Evolutionary conservation across 2,113 vertebrate species (phyloP).

Genomic region (Eurystomus gularis): DNA sequence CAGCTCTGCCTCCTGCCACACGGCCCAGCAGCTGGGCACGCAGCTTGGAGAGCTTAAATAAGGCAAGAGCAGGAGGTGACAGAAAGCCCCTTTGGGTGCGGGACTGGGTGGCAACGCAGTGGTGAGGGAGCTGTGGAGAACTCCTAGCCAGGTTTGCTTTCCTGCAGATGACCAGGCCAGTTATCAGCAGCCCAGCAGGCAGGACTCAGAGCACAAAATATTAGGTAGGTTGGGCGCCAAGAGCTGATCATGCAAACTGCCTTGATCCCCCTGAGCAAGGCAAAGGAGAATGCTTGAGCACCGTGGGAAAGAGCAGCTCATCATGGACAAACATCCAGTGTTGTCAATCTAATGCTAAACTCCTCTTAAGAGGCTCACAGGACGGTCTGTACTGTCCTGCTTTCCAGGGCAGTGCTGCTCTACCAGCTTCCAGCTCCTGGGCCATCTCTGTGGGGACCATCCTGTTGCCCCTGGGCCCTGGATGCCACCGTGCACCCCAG

Average conservation of each 20-base stretch:
- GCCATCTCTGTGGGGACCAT: accelerated
- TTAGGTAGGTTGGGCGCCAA: neutral
- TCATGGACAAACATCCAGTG: accelerated
- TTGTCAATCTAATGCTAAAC: neutral
- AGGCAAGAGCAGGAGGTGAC: neutral
- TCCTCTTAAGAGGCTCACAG: neutral
- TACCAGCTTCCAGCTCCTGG: neutral
- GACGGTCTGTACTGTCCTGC: neutral
- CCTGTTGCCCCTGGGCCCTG: neutral
- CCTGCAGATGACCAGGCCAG: neutral
- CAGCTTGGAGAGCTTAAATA: neutral
- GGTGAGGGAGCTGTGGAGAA: neutral
- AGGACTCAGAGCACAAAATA: neutral
- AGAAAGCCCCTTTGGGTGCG: neutral
- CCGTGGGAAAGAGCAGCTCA: neutral
- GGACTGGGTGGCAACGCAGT: neutral
- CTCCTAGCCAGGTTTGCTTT: neutral
- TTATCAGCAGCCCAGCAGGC: neutral
- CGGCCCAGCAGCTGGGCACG: neutral
- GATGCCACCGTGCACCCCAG: accelerated
- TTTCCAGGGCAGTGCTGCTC: neutral
- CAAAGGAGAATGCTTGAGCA: neutral
- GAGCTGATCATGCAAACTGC: neutral
- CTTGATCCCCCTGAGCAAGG: neutral
- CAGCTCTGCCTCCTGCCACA: neutral